Evolutionary conservation across 2,797 vertebrate species (phyloP).

Genomic region (Sebastes miniatus): DNA sequence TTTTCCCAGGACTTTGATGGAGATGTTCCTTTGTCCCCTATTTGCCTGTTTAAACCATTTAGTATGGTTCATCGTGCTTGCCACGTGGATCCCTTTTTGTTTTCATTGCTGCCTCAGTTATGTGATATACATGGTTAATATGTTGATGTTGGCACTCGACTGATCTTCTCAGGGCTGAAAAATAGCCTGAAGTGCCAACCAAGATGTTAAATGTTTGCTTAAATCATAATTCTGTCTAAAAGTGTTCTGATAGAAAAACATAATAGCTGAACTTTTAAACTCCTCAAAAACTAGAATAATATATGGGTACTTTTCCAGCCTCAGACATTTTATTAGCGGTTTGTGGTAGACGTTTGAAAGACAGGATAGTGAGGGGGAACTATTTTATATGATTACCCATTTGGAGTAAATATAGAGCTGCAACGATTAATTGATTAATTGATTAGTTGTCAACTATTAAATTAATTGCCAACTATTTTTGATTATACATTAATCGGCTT

Average conservation of each 20-base stretch:
- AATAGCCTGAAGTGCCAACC: conserved; percentile 10
- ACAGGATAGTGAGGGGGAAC: not conserved
- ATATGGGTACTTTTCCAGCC: not conserved
- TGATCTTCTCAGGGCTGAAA: conserved; percentile 32
- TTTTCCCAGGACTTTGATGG: conserved; percentile 50
- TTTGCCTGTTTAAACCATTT: conserved; percentile 21
- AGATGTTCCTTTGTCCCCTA: conserved; percentile 19
- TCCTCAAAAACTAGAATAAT: not conserved
- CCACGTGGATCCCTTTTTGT: conserved; percentile 33
- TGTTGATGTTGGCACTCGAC: conserved; percentile 44
- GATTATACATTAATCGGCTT: too few species aligned
- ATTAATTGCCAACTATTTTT: too few species aligned
- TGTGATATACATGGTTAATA: conserved; percentile 49
- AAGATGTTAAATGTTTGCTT: conserved; percentile 35
- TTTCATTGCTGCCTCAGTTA: conserved; percentile 30
- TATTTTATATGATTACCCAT: not conserved
- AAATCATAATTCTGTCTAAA: conserved; percentile 32
- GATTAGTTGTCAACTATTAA: too few species aligned
- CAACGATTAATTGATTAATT: too few species aligned
- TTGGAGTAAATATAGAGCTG: not conserved
- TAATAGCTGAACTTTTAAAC: conserved; percentile 13
- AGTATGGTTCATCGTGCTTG: conserved; percentile 25
- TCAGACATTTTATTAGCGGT: not conserved
- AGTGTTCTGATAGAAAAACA: not conserved
- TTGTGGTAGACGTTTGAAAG: not conserved